phyloP scores from a whole-genome alignment of 2,888 invertebrate genomes.

The Folsomia candida region DNA sequence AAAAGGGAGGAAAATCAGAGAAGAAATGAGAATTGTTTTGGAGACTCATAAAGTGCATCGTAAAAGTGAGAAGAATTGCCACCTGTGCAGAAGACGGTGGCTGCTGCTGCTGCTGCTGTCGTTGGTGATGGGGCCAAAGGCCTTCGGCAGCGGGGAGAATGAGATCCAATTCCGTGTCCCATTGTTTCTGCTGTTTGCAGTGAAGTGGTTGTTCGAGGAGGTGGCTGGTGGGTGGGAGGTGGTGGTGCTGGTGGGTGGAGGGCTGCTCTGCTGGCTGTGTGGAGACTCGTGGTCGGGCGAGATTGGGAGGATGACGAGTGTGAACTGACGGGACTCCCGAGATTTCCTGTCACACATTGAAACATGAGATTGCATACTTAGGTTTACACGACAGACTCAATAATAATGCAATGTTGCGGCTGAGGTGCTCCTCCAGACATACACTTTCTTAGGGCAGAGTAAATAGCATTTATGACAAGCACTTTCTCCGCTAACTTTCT shows the following conservation, averaged over 20 bases:
- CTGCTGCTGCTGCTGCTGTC: slow-evolving; percentile 32
- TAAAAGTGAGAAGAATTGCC: too few species aligned
- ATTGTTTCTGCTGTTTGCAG: slow-evolving; percentile 39
- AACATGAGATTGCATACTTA: background rate
- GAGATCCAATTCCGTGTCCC: slow-evolving; percentile 49
- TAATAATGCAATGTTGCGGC: too few species aligned
- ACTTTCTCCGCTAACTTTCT: background rate
- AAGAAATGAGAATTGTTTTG: too few species aligned
- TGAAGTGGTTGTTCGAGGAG: slow-evolving; percentile 11
- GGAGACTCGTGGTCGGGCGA: background rate
- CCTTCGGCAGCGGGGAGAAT: slow-evolving; percentile 45
- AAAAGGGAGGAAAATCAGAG: too few species aligned
- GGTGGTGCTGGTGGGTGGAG: background rate
- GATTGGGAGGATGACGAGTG: slow-evolving; percentile 10
- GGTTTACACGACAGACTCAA: background rate
- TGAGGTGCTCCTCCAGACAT: background rate
- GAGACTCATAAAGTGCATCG: too few species aligned
- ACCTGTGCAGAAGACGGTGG: slow-evolving; percentile 17
- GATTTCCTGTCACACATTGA: slow-evolving; percentile 23
- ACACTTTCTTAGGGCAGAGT: background rate
- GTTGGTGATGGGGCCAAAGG: slow-evolving; percentile 39
- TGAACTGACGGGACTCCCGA: slow-evolving; percentile 21
- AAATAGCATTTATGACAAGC: background rate
- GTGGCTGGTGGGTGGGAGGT: background rate
- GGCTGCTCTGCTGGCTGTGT: background rate